A percentile compares a stretch with the other conserved stretches of the same genome.
Evolutionary conservation across 2,888 invertebrate species (phyloP).

Genomic region (Rosalia funebris): DNA sequence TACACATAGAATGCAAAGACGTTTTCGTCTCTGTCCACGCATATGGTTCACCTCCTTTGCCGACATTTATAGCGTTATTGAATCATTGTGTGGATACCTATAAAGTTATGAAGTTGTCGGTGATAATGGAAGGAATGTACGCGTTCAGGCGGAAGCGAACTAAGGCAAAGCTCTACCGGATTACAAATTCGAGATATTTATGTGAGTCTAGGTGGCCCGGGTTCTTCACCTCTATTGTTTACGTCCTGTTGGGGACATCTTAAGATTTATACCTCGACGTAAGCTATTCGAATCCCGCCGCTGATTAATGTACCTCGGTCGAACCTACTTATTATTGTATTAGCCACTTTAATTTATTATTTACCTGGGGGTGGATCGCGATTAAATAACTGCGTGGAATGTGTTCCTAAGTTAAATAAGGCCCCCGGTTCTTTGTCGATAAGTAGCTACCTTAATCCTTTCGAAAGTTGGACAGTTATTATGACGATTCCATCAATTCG

Average conservation of each 20-base stretch:
- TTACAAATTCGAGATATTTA: conserved; percentile 64
- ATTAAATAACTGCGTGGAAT: conserved; percentile 20
- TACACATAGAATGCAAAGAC: too few species aligned
- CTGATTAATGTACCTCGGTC: conserved; percentile 51
- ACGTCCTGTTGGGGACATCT: conserved; percentile 63
- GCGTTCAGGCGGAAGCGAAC: conserved; percentile 60
- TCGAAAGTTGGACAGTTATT: too few species aligned
- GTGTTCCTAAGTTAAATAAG: too few species aligned
- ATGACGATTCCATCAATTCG: too few species aligned
- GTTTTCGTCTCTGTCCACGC: too few species aligned
- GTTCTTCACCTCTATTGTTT: conserved; percentile 64
- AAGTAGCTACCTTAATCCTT: too few species aligned
- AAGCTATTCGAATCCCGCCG: conserved; percentile 54
- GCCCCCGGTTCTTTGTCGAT: too few species aligned
- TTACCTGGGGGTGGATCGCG: conserved; percentile 25
- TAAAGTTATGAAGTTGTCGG: conserved; percentile 36
- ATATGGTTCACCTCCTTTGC: too few species aligned
- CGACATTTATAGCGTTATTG: too few species aligned
- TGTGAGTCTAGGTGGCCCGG: conserved; percentile 62
- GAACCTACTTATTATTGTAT: conserved; percentile 47
- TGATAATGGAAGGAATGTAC: conserved; percentile 60
- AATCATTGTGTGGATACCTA: too few species aligned
- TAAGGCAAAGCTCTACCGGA: conserved; percentile 51
- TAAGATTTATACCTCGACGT: conserved; percentile 59
- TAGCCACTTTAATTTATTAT: conserved; percentile 39